A percentile compares a stretch with the other conserved stretches of the same genome.
phyloP scores from a whole-genome alignment of 2,113 vertebrate genomes.

The Baryphthengus martii region DNA sequence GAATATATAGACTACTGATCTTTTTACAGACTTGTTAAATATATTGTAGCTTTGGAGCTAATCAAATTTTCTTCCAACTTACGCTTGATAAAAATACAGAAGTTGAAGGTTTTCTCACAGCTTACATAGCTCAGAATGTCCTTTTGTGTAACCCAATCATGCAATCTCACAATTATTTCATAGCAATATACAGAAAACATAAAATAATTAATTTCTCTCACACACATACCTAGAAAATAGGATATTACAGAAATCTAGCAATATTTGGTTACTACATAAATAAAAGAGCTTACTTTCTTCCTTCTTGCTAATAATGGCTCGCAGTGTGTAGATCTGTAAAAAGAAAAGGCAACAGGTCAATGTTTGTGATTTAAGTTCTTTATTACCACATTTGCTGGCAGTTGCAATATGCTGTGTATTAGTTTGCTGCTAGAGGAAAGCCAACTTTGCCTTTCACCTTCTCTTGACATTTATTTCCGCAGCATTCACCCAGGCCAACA shows the following conservation, averaged over 20 bases:
- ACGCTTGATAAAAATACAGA: background rate
- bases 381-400: background rate
- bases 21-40: background rate
- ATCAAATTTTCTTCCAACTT: background rate
- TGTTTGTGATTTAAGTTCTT: background rate
- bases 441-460: background rate
- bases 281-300: conserved; percentile 90
- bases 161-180: background rate
- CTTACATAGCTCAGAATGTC: background rate
- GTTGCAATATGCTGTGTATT: background rate
- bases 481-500: background rate
- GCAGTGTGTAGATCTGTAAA: conserved; percentile 92
- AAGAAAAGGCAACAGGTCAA: background rate
- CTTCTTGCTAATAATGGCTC: conserved; percentile 93
- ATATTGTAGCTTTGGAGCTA: background rate
- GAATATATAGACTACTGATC: background rate
- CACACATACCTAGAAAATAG: background rate
- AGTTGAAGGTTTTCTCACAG: background rate
- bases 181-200: background rate
- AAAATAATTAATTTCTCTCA: background rate
- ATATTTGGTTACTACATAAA: background rate
- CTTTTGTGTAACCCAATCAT: background rate
- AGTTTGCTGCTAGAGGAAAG: background rate
- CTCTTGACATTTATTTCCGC: background rate
- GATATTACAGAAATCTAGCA: background rate